Conservation (phyloP, 2,797 vertebrate species). For the Podargus strigoides region DNA sequence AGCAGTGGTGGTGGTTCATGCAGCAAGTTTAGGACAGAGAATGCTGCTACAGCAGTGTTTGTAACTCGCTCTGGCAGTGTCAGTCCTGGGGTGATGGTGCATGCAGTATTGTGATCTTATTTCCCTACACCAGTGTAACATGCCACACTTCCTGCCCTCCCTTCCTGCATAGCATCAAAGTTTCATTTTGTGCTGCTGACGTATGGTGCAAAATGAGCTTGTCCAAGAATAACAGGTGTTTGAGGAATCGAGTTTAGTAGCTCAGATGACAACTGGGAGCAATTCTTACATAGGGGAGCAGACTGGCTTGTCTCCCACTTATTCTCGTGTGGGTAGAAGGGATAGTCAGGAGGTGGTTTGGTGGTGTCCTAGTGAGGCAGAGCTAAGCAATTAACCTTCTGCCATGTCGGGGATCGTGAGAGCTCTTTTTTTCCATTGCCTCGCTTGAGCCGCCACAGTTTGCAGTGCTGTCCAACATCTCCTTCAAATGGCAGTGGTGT, state of each 20-base stretch:
- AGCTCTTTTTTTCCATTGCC: neutral
- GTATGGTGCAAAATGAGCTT: conserved; percentile 51
- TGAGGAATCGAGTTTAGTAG: conserved; percentile 54
- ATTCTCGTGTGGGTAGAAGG: conserved; percentile 4
- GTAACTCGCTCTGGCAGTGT: neutral
- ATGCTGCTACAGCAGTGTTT: neutral
- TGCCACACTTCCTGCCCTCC: conserved; percentile 36
- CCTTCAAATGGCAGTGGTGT: neutral
- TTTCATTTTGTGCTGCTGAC: conserved; percentile 63
- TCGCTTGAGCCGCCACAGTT: neutral
- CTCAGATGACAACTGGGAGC: conserved; percentile 58
- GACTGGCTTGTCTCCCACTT: conserved; percentile 61
- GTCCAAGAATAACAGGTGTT: conserved; percentile 66
- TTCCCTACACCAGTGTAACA: neutral
- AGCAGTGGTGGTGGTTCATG: neutral
- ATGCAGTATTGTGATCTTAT: neutral
- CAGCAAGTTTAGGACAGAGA: neutral
- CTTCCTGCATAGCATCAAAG: conserved; percentile 28
- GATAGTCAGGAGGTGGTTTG: neutral
- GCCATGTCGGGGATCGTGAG: neutral
- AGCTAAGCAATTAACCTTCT: conserved; percentile 39
- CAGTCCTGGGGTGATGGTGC: neutral
- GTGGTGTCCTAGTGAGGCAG: neutral
- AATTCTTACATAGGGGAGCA: conserved; percentile 51
- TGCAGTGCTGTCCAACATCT: neutral